Evolutionary conservation across 2,113 vertebrate species (phyloP), one percentile per base, ranked within the genome.

Genomic region (Corvus moneduloides): DNA sequence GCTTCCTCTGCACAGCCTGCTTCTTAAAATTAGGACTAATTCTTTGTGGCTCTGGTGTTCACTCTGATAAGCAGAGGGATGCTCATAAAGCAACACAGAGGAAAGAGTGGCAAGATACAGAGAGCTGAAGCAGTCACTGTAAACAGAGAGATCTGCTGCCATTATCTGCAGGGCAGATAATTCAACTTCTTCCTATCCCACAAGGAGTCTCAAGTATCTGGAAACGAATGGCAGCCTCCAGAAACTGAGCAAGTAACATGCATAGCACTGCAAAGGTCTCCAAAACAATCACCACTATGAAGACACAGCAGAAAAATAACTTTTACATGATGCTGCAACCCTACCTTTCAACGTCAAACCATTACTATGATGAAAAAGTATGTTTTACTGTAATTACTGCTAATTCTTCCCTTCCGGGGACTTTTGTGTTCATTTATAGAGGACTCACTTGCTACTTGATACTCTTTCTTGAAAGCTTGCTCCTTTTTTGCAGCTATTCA

Each of bases 321-420:
- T 91, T 63, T 24, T 43, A 10, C 20, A 17, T 0, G 11, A 68
- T 35, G 37, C 85, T 77, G 35, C 79, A 84, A 63, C n/a, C 55
- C 59, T 90, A 48, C 48, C 56, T 92, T 73, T 85, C 72, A 86
- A 78, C 3, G 0, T 88, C 46, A 74, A 87, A 74, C 63, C 54
- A 87, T 83, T 76, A 85, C 41, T 52, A 67, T 58, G 55, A 94
- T 66, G 84, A 90, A 90, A 95, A 93, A 79, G 37, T 73, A 54
- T 46, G 43, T 62, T 93, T 88, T 87, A 80, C 26, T 16, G 17
- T 72, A 92, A 89, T 94, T 93, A 86, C 64, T 87, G 68, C 79
- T 90, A 87, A 67, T 95, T 96, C 94, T 94, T 93, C 43, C 83
- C 48, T 89, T 84, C 74, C 89, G 43, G 39, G 35, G 49, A 92